A percentile compares a stretch with the other conserved stretches of the same genome.
These are phyloP conservation scores for Alcis repandata DNA, from an alignment of 2,888 invertebrate species.

Conservation along the genomic window DNA sequence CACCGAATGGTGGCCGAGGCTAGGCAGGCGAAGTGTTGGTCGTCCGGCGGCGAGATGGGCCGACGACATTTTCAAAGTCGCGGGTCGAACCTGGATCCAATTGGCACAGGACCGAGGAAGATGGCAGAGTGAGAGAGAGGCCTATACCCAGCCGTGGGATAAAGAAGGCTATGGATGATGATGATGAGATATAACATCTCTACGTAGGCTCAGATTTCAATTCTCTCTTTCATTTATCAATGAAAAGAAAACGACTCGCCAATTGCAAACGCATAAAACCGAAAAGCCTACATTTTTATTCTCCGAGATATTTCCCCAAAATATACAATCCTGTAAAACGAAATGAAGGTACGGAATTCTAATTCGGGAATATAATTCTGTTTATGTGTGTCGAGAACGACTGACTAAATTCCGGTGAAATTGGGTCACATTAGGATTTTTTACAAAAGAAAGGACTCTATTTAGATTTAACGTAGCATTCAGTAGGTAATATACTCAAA, in stretches of 20 bases:
- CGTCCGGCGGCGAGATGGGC: too few relatives aligned
- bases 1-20: too few relatives aligned
- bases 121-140: too few relatives aligned
- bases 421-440: constrained; percentile 6
- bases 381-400: constrained; percentile 8
- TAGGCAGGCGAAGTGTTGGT: too few relatives aligned
- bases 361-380: constrained; percentile 15
- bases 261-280: constrained; percentile 17
- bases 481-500: too few relatives aligned
- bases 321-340: constrained; percentile 21
- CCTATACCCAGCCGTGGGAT: too few relatives aligned
- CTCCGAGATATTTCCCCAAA: constrained; percentile 8
- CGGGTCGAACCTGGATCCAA: too few relatives aligned
- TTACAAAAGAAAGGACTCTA: neutral
- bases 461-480: too few relatives aligned
- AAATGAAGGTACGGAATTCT: constrained; percentile 8
- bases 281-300: constrained; percentile 4
- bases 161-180: too few relatives aligned
- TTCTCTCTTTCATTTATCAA: constrained; percentile 9
- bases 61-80: too few relatives aligned
- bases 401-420: constrained; percentile 5
- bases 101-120: too few relatives aligned
- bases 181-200: too few relatives aligned
- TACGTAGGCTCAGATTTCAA: neutral
- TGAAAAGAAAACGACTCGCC: constrained; percentile 21